These are phyloP conservation scores for Cirrhinus mrigala DNA, from an alignment of 2,797 vertebrate species.

Conservation along the genomic window DNA sequence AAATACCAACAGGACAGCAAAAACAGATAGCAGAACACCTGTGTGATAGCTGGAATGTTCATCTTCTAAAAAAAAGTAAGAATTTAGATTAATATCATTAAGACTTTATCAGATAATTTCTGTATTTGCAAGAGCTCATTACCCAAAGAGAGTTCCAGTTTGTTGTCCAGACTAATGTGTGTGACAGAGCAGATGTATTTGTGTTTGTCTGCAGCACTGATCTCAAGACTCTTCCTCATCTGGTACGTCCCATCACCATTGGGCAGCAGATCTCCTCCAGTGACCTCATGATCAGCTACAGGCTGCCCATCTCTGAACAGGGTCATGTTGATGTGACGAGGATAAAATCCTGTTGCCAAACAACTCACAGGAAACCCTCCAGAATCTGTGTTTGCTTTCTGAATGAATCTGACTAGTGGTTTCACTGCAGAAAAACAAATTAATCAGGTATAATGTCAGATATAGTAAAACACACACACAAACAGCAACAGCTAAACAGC, in stretches of 20 bases:
- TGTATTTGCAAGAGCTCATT: background rate
- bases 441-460: too few species aligned
- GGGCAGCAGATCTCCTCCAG: too few species aligned
- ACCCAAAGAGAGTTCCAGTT: background rate
- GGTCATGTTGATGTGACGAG: too few species aligned
- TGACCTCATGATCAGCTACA: too few species aligned
- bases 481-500: too few species aligned
- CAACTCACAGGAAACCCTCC: background rate
- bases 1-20: background rate
- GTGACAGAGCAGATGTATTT: background rate
- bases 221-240: background rate
- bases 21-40: background rate
- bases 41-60: background rate
- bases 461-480: too few species aligned
- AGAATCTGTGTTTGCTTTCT: background rate
- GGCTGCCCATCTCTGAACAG: too few species aligned
- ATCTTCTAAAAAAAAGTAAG: background rate
- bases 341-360: background rate
- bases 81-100: background rate
- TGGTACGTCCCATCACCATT: too few species aligned
- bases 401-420: background rate
- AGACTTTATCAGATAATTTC: background rate
- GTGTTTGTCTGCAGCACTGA: constrained; percentile 23
- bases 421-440: background rate
- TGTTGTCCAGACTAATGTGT: background rate